Evolutionary conservation across 1,140 invertebrate species (phyloP), one percentile per base, ranked within the genome.

Genomic region (Lycorma delicatula): DNA sequence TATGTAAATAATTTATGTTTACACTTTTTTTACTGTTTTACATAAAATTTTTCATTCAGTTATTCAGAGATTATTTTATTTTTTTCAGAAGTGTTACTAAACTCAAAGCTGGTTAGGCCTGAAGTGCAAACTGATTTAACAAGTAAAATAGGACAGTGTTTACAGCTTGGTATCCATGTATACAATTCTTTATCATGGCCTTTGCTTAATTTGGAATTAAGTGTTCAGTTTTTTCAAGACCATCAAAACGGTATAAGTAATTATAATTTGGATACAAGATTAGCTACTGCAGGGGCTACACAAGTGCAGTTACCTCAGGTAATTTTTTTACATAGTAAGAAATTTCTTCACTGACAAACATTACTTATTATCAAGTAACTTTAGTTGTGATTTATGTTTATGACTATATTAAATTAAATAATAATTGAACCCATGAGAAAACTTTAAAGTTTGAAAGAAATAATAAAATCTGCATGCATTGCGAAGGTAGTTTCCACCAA

Each of bases 201-300:
- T 49, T 69, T 90, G 26, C 75, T 77, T 53, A 81, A 87, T 60
- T 73, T 93, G 23, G 81, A 79, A 47, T 74, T 93, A 5, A 83
- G 81, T 5, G 79, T 93, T 18, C 83, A 87, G 65, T 89, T 91
- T 68, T 93, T 91, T 73, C 91, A 95, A 74, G 91, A 95, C 71
- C 87, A 92, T 73, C 86, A 91, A 66, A 93, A 93, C 73, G 90
- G 89, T 49, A 81, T 84, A 46, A 80, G 81, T 59, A 91, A 89
- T 74, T 90, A 90, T 72, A 79, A 85, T 64, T 72, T 93, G 47
- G 90, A 93, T 64, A 91, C 86, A 27, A 79, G 87, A 64, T 74
- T 93, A 41, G 86, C 87, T 13, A 85, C 85, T 41, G 84, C 86
- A 56, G 91, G 91, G 28, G 82, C 86, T 60, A 86, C 90, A 65